Evolutionary conservation across 2,888 invertebrate genomes (phyloP), one percentile per base, ranked within the genome.

Genomic region (Euphydryas editha): DNA sequence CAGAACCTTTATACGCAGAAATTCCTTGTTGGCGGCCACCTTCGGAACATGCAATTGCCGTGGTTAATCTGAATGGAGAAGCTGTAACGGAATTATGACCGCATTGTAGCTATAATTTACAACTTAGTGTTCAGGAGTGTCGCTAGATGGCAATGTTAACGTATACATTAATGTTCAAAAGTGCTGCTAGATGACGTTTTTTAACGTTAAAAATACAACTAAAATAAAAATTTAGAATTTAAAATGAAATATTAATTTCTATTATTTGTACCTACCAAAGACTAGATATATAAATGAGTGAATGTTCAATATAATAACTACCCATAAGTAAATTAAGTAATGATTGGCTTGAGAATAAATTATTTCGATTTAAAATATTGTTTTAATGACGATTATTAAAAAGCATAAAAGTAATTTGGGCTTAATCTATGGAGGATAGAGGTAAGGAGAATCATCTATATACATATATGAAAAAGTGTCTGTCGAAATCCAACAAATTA

Each of bases 1-100:
- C 87, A 2, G 95, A 95, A 78, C 95, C 95, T 58, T 83, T 95
- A 24, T 95, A 95, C 76, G 95, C 95, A 68, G 95, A 95, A 85
- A 95, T 95, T 68, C 95, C 95, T 55, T 90, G 87, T 71, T 93
- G 90, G 91, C 79, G 88, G 76, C 90, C 92, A 39, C 88, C 88
- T 24, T 90, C 90, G n/a, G 91, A 90, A 75, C 89, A 90, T 72
- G 90, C 92, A 1, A 81, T 88, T 68, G 92, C 89, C 81, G 82
- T 90, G 18, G 78, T 92, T 20, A 91, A 90, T 71, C 68, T 85
- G 39, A 91, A 90, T 69, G 92, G 91, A 15, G 93, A 93, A 82
- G 93, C 93, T 5, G 86, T 93, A 2, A 93, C 93, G 1, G 93
- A 93, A 78, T 92, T 93, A 91, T 92, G 90, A 91, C 83, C 73